Conservation (phyloP, 2,113 vertebrate genomes). For the Callospermophilus lateralis region DNA sequence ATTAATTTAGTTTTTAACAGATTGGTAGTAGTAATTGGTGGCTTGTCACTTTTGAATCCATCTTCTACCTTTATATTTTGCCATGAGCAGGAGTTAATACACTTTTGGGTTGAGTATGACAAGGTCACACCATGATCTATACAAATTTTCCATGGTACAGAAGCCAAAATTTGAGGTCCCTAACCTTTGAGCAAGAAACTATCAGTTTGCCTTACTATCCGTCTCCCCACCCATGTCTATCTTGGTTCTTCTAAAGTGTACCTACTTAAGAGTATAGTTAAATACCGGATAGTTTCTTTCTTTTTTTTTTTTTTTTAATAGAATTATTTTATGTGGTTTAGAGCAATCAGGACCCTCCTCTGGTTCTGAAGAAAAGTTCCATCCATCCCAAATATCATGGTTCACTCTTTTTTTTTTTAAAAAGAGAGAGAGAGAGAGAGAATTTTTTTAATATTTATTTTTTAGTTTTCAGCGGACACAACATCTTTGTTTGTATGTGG, state of each 20-base stretch:
- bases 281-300: neutral
- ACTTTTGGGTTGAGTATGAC: neutral
- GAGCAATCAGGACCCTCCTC: no score
- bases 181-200: slow-evolving; percentile 39
- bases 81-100: neutral
- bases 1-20: slow-evolving; percentile 36
- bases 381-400: no score
- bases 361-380: no score
- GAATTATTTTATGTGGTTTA: no score
- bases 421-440: no score
- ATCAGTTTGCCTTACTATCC: neutral
- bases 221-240: neutral
- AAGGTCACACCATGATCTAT: neutral
- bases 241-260: neutral
- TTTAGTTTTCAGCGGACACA: no score
- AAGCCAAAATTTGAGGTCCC: neutral
- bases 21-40: neutral
- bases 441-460: no score
- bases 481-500: no score
- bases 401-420: no score
- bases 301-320: no score
- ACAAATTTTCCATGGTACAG: neutral
- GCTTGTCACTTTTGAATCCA: neutral
- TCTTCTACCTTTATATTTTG: slow-evolving; percentile 2
- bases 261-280: neutral